Evolutionary conservation across 1,140 invertebrate genomes (phyloP), one percentile per base, ranked within the genome.

Genomic region (Sycophaga agraensis): DNA sequence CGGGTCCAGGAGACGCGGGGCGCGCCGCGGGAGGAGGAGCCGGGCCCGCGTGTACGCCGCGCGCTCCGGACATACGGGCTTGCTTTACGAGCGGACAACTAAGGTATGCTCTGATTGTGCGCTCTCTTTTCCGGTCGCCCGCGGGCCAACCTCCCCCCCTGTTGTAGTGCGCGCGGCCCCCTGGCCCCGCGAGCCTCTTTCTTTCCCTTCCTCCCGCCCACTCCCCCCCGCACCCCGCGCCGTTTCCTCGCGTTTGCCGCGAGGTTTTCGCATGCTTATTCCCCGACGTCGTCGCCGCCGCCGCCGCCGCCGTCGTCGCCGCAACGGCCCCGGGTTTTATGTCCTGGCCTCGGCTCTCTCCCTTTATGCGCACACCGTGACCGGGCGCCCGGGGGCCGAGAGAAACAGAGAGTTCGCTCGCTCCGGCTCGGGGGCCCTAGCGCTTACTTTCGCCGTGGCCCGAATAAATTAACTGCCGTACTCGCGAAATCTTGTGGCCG

Each of bases 41-140:
- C n/a, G n/a, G 28, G 28, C 28, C 28, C 28, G 28, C 4, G 16
- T 9, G 17, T 14, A 31, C 28, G 11, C 14, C 8, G 35, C 50
- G 12, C 45, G 22, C 69, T 70, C 68, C 68, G 61, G 77, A 73
- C 78, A 80, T 80, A 80, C 77, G 78, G 78, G 76, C 72, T 75
- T 76, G 70, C 73, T 78, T 80, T 78, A 78, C 76, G 75, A 78
- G 76, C 76, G 71, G 77, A 80, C 77, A 80, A 78, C 76, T 78
- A 78, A 78, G 76, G 77, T 79, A 78, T 79, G 77, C 75, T 79
- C 65, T 69, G 70, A 73, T 72, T 70, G 69, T 71, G 68, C 59
- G 58, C 67, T 70, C 70, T 66, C 68, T 68, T 69, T 67, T 70
- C 69, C 68, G 64, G 54, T 57, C 68, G 56, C 42, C 69, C 66